Conservation (phyloP, 2,797 vertebrate species). For the Chelon labrosus region DNA sequence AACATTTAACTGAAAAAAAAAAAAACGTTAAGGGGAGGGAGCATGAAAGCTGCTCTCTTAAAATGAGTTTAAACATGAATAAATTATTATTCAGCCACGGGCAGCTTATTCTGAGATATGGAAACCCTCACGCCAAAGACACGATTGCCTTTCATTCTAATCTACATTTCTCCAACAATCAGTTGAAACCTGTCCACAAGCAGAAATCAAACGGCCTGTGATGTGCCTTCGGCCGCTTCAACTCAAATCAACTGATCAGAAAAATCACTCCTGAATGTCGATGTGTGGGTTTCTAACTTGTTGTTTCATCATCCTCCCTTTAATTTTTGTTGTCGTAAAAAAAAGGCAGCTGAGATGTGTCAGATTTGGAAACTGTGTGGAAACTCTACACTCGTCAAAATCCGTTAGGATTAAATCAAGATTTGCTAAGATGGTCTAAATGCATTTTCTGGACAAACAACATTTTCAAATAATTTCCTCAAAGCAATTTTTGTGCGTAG, state of each 20-base stretch:
- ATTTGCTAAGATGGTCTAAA: too few relatives aligned
- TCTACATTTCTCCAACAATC: conserved; percentile 7
- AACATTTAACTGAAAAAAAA: neutral
- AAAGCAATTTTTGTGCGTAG: conserved; percentile 12
- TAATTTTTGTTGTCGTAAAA: too few relatives aligned
- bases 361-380: too few relatives aligned
- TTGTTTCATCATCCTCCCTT: too few relatives aligned
- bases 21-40: neutral
- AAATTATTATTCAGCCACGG: conserved; percentile 7
- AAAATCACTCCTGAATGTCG: too few relatives aligned
- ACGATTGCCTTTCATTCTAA: neutral
- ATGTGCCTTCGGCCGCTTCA: neutral
- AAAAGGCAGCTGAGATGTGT: too few relatives aligned
- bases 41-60: conserved; percentile 6
- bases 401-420: too few relatives aligned
- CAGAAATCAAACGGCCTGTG: neutral
- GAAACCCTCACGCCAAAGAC: neutral
- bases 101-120: conserved; percentile 1
- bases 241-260: too few relatives aligned
- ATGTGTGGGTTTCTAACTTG: too few relatives aligned
- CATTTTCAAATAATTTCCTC: neutral
- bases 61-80: conserved; percentile 19
- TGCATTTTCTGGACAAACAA: neutral
- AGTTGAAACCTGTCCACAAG: neutral
- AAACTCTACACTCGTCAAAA: too few relatives aligned